A percentile compares a stretch with the other conserved stretches of the same genome.
These are phyloP conservation scores for Acropora tenuis DNA, from an alignment of 64 coral and sea anemone genomes.

Conservation along the genomic window DNA sequence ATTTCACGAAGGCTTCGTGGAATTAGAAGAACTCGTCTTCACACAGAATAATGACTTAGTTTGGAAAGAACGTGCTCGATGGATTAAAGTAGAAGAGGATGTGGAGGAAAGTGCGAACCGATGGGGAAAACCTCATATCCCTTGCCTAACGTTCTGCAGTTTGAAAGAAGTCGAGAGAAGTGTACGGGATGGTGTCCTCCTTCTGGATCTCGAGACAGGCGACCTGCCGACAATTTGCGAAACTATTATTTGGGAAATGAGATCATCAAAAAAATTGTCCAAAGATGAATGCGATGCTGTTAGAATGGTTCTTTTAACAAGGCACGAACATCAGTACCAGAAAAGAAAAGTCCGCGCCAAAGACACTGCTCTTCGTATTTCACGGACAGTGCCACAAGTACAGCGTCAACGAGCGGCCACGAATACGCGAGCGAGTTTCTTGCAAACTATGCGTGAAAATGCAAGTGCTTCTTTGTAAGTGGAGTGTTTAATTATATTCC, in stretches of 20 bases:
- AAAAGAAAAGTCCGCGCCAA: conserved; percentile 44
- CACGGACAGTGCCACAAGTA: conserved; percentile 6
- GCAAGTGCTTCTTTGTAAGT: not conserved
- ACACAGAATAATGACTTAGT: conserved; percentile 51
- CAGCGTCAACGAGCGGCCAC: not conserved
- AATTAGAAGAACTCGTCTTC: conserved; percentile 85
- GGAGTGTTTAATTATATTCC: no score
- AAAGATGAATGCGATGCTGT: conserved; percentile 64
- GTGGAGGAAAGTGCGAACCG: conserved; percentile 91
- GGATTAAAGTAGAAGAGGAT: conserved; percentile 97
- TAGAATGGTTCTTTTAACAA: conserved; percentile 69
- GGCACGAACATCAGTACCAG: conserved; percentile 86
- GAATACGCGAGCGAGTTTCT: no score
- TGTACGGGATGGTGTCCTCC: conserved; percentile 71
- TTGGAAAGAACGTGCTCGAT: conserved; percentile 98
- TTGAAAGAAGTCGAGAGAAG: conserved; percentile 69
- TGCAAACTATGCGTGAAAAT: not conserved
- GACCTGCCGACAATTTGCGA: conserved; percentile 75
- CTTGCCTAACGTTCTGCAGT: conserved; percentile 82
- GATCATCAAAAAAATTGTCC: conserved; percentile 35
- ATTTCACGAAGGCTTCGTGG: conserved; percentile 90
- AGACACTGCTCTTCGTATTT: conserved; percentile 11
- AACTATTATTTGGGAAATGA: conserved; percentile 72
- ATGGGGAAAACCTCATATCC: conserved; percentile 98
- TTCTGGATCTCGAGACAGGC: conserved; percentile 70